Base-by-base conservation (phyloP, 2,797 vertebrate genomes). In the Hoplostethus atlanticus region DNA sequence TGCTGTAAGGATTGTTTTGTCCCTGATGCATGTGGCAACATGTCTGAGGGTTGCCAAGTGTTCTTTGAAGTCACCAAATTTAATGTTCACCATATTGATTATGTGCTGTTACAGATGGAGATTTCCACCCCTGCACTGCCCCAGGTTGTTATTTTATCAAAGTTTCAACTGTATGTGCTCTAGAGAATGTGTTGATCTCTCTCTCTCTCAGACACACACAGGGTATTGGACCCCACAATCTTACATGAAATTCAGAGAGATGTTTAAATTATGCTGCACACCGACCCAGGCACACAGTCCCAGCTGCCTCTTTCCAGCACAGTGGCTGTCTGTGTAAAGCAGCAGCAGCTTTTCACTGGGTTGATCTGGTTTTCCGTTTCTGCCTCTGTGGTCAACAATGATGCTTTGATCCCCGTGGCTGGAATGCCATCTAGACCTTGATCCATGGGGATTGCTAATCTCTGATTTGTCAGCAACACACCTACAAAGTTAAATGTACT, bases 281-380 rank as follows among this genome's bases (percentile, higher is more conserved):
- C 64, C 46, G 28, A 64, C 48, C 38, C 3, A n/a, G 42, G 17
- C 60, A 9, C 74, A 71, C 70, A 61, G 59, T 30, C 74, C 67
- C 81, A 80, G 76, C 84, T 83, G 76, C 64, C 79, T 79, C 44
- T 54, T 52, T 47, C 64, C 64, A 68, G 52, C 77, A 90, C 88
- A 91, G 86, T 77, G 76, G 73, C 50, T 6, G 66, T 80, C 81
- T 90, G 83, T 90, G 82, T 74, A 31, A 57, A n/a, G 54, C 46
- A 62, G 73, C 71, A 55, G 78, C 72, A 77, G 80, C 69, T 77
- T 80, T 79, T 76, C 71, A 47, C 77, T 12, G 28, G 68, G 57
- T 66, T 83, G 68, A 81, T 73, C 67, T 76, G 77, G 16, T 85
- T 87, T 84, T 82, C 52, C 47, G 4, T 80, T 64, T 74, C 70